Base-by-base conservation (phyloP, 2,113 vertebrate species). In the Trematomus loennbergii region DNA sequence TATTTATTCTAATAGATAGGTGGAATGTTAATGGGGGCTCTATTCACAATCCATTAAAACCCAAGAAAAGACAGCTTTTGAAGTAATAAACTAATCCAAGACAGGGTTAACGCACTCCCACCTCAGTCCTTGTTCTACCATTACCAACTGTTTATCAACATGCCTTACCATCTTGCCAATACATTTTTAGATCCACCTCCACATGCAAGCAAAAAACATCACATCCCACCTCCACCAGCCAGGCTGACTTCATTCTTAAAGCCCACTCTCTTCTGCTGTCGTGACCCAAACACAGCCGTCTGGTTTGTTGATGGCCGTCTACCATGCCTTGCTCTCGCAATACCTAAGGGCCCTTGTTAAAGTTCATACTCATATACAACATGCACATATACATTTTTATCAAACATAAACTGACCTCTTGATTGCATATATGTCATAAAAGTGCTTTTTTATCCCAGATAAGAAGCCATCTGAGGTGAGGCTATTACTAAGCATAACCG, bases 181-280 rank as follows among this genome's bases (percentile, higher is more conserved):
- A 61, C 58, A 83, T 81, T 86, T 90, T 80, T 86, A 90, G 84
- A 79, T 64, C 87, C 80, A 53, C 89, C 89, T 79, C 80, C 75
- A 8, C 78, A 72, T 40, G 58, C 22, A 60, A 25, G 61, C 33
- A 36, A 22, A 72, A 81, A 40, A 76, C 72, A 80, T 81, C 72
- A 77, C 79, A 82, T 82, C 79, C 84, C 79, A 88, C 75, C 78
- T 84, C 63, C 63, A 81, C 4, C 71, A 58, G 40, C 54, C 54
- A 61, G 70, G 78, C 79, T 78, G 85, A 69, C 69, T 48, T 76
- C 46, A 81, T 69, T 40, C 54, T 58, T 9, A 16, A 59, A 88
- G 57, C 83, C 70, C 73, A 74, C 65, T 80, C 68, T 78, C 55
- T 61, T 45, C 17, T 8, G 69, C 75, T 64, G 82, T 50, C 58